These are phyloP conservation scores for Allophyes oxyacanthae DNA, from an alignment of 2,888 invertebrate genomes.

Conservation along the genomic window DNA sequence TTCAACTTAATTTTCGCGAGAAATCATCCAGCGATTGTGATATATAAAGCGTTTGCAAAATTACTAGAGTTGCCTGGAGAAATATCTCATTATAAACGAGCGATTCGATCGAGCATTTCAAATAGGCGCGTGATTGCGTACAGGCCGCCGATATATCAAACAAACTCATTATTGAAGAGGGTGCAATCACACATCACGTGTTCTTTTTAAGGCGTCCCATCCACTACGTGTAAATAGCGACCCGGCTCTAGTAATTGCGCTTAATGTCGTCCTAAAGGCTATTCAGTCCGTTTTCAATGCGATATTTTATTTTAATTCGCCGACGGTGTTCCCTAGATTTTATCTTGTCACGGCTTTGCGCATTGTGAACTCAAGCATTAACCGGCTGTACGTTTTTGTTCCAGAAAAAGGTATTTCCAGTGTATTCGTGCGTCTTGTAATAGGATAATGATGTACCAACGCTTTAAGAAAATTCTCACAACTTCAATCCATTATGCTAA, in stretches of 20 bases:
- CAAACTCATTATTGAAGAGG: conserved; percentile 69
- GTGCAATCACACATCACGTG: conserved; percentile 64
- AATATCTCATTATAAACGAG: conserved; percentile 73
- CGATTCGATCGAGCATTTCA: conserved; percentile 67
- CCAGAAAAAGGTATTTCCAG: conserved; percentile 70
- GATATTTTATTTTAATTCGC: conserved; percentile 83
- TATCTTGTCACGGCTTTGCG: conserved; percentile 86
- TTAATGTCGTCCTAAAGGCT: conserved; percentile 83
- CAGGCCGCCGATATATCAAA: conserved; percentile 73
- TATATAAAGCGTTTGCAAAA: conserved; percentile 72
- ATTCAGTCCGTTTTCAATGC: conserved; percentile 83
- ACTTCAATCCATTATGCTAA: conserved; percentile 26
- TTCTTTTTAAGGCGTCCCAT: conserved; percentile 67
- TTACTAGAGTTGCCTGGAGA: conserved; percentile 72
- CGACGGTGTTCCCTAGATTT: conserved; percentile 79
- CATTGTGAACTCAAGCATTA: conserved; percentile 77
- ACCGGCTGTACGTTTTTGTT: conserved; percentile 73
- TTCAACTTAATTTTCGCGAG: conserved; percentile 70
- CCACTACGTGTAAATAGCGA: conserved; percentile 74
- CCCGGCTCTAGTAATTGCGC: conserved; percentile 78
- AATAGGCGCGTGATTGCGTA: conserved; percentile 79
- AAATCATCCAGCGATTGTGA: conserved; percentile 57
- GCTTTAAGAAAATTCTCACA: conserved; percentile 56
- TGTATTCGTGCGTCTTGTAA: conserved; percentile 74
- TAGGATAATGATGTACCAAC: conserved; percentile 69